Base-by-base conservation (phyloP, 2,797 vertebrate species). In the Microctenopoma stevenorrisi region DNA sequence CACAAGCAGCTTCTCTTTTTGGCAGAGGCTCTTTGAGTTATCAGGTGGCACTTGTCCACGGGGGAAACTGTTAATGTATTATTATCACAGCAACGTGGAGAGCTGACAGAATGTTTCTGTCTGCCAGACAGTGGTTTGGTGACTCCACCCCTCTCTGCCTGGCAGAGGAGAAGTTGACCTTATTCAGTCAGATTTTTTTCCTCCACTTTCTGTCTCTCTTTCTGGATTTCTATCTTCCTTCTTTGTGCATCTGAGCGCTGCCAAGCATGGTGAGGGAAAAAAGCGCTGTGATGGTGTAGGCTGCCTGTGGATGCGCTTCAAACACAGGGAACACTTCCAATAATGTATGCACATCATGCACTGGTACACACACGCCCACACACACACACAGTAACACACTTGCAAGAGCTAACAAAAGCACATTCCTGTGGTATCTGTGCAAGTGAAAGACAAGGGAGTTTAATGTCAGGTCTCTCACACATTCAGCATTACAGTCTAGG, bases 351-450 rank as follows among this genome's bases (percentile, higher is more conserved):
- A 77, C 77, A 85, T 82, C 87, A 74, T 83, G 79, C 69, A 70
- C 85, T 56, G 66, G 63, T 76, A 69, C 67, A 5, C 83, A 64
- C 78, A 57, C 82, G 65, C 83, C 64, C 80, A n/a, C 78, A 78
- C 84, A 72, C 84, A 72, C 11, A 79, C 80, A 81, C 63, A 74
- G 60, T 16, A 44, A 76, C 79, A 63, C 73, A 79, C 86, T 74
- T 54, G 18, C 83, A 65, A 28, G 64, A 81, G 75, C 82, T 64
- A 84, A 90, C 88, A 89, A 89, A 85, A 84, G 88, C 82, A 76
- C 92, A 94, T 94, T 94, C 90, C 92, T 90, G 78, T 25, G 83
- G 89, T 89, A 86, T 92, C 86, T 87, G 72, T 73, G 87, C 78
- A 77, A 86, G 90, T 79, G 64, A 63, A 79, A 89, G 87, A 93